Conservation (phyloP, 2,888 invertebrate genomes). For the Latrodectus hesperus region DNA sequence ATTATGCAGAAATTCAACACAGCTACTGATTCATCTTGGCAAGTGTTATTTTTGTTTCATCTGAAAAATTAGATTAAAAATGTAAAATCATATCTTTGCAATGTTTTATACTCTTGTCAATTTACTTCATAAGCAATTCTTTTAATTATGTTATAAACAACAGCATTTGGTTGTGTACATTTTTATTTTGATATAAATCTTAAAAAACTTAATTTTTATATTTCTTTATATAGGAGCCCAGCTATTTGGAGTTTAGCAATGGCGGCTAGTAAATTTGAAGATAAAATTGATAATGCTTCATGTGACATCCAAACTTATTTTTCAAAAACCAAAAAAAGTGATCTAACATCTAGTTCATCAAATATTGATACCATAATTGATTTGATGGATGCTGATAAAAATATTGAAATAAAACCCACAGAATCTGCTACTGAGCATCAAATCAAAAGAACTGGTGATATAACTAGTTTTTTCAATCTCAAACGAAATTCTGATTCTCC, state of each 20-base stretch:
- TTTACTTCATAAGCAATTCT: no score
- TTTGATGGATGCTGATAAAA: conserved; percentile 27
- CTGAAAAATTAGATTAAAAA: no score
- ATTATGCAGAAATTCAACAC: conserved; percentile 56
- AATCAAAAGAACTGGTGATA: background rate
- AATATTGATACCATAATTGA: conserved; percentile 30
- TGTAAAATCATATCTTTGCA: no score
- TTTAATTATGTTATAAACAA: no score
- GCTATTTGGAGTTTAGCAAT: conserved; percentile 56
- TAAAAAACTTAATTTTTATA: background rate
- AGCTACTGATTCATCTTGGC: conserved; percentile 48
- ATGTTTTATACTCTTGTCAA: no score
- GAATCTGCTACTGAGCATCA: background rate
- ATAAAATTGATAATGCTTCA: conserved; percentile 27
- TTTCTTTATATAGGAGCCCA: conserved; percentile 48
- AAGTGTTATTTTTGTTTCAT: background rate
- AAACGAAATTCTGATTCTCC: background rate
- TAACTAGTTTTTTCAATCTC: conserved; percentile 26
- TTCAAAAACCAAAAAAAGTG: background rate
- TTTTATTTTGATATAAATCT: background rate
- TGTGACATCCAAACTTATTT: conserved; percentile 61
- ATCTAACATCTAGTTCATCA: background rate
- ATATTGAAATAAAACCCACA: background rate
- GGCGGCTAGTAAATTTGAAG: conserved; percentile 68
- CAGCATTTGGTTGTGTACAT: no score